Evolutionary conservation across 1,140 invertebrate species (phyloP), one percentile per base, ranked within the genome.

Genomic region (Cyclargus thomasi): DNA sequence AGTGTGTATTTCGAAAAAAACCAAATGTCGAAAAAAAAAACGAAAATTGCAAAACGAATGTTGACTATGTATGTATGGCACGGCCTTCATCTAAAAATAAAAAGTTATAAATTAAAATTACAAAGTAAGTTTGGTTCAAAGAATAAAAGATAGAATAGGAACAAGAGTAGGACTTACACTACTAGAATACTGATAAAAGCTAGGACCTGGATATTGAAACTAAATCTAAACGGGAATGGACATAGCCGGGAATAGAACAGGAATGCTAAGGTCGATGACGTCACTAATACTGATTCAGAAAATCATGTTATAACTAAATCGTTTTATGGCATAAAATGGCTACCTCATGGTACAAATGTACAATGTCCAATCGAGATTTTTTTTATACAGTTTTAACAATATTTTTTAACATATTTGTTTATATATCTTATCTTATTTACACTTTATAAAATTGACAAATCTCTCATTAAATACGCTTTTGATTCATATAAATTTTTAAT

Each of bases 371-470:
- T 77, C 65, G 68, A 69, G 76, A 76, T 74, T 74, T 79, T 74
- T 79, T 79, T 78, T 79, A 78, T 79, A 83, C 80, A 81, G 77
- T 82, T 81, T n/a, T 76, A 74, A 76, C 81, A 74, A 80, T 82
- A 85, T 81, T 80, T n/a, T 76, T 81, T 83, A 88, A 85, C 80
- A 85, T 78, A 79, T 81, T 84, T 82, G 81, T 81, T 74, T 77
- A 85, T 83, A 85, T 82, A 82, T 82, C 81, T 89, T 83, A 76
- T 89, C 85, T 87, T 89, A 89, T 89, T 83, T 89, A 89, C 86
- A 89, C 76, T 83, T 83, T 81, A 84, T 86, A 87, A 81, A 86
- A 89, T 89, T 87, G 85, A 85, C 85, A 75, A 74, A 76, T 83
- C 72, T 79, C 80, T 81, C 75, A 74, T 84, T 82, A 85, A 86